Base-by-base conservation (phyloP, 1,140 invertebrate genomes). In the Coptotermes formosanus region DNA sequence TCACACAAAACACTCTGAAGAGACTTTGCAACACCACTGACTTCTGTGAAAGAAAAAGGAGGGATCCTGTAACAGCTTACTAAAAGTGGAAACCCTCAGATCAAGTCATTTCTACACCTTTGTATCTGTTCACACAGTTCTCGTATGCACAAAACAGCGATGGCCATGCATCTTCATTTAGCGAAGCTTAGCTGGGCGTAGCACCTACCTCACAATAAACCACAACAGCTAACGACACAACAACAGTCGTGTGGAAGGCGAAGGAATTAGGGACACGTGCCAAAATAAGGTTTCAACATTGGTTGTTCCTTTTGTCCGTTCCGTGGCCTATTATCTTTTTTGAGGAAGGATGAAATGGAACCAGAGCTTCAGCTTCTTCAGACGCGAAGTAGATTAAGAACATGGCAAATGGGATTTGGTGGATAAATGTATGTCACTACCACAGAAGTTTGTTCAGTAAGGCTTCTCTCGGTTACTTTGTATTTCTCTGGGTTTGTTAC, bases 261-360 rank as follows among this genome's bases (percentile, higher is more conserved):
- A 16, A 9, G n/a, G 64, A 14, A 75, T 75, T 75, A 75, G 64
- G 64, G 64, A 75, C 64, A 75, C 25, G 64, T 25, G 64, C 64
- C n/a, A 75, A 75, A 75, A 75, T 75, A 75, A 75, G 64, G n/a
- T 75, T 30, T 30, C n/a, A 75, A 30, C 64, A 25, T 75, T 75
- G 64, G 25, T 75, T 75, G 64, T 30, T 75, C 25, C 14, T 30
- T 75, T 75, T 64, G 59, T 4, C 8, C n/a, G 64, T 75, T 75
- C n/a, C n/a, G 1, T 75, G 64, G 25, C 64, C 25, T 30, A 30
- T 30, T 75, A 25, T 75, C n/a, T 8, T 75, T 8, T 75, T 30
- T 19, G n/a, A 14, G 38, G 14, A 75, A n/a, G n/a, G 64, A 75
- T 1, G 30, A 64, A 64, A 64, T 8, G 64, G n/a, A 75, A n/a